phyloP scores from a whole-genome alignment of 2,888 invertebrate genomes.

The Stomorhina lunata region DNA sequence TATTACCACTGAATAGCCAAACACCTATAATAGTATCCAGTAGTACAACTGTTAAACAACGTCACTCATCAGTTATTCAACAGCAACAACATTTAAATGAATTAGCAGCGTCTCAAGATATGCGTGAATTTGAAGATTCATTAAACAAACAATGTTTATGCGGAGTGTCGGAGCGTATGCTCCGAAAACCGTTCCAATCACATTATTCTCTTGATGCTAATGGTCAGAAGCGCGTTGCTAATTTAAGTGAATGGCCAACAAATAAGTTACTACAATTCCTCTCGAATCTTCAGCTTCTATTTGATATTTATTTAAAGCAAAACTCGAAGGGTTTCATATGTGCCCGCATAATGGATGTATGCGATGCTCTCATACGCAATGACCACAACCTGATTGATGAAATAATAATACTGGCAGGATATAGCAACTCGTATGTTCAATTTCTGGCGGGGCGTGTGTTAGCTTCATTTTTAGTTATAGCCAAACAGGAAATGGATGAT shows the following conservation, averaged over 20 bases:
- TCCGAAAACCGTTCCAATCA: slow-evolving; percentile 87
- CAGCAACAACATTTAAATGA: slow-evolving; percentile 55
- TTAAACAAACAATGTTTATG: slow-evolving; percentile 90
- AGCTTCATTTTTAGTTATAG: slow-evolving; percentile 90
- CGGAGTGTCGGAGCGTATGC: slow-evolving; percentile 85
- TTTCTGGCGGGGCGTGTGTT: slow-evolving; percentile 90
- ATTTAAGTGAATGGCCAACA: slow-evolving; percentile 84
- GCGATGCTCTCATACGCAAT: slow-evolving; percentile 89
- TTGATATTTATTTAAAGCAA: slow-evolving; percentile 92
- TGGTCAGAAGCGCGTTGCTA: slow-evolving; percentile 81
- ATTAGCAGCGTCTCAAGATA: slow-evolving; percentile 73
- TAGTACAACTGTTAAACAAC: slow-evolving; percentile 12
- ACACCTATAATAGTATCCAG: slow-evolving; percentile 36
- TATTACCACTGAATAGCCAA: slow-evolving; percentile 68
- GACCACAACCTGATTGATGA: slow-evolving; percentile 92
- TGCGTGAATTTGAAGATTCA: slow-evolving; percentile 79
- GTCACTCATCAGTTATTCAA: slow-evolving; percentile 4
- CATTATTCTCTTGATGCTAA: slow-evolving; percentile 81
- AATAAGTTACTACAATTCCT: slow-evolving; percentile 88
- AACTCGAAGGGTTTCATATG: slow-evolving; percentile 91
- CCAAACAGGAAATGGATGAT: slow-evolving; percentile 89
- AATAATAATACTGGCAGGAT: slow-evolving; percentile 89
- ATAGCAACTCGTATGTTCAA: slow-evolving; percentile 89
- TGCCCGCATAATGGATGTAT: slow-evolving; percentile 88
- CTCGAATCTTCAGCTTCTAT: slow-evolving; percentile 90